Evolutionary conservation across 1,140 invertebrate species (phyloP).

Genomic region (Leucophenga varia): DNA sequence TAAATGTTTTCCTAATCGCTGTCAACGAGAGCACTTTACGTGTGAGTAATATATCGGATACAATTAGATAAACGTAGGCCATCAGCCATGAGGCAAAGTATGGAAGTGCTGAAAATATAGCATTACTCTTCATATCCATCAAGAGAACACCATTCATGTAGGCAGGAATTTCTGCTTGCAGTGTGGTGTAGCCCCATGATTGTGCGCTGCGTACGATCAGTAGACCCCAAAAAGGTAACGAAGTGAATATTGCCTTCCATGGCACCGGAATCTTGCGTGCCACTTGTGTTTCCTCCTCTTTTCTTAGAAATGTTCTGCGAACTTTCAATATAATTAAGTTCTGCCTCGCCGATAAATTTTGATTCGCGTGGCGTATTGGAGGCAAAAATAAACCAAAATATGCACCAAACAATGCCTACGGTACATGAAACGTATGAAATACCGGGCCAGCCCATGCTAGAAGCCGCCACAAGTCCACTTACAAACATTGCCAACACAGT

Average conservation of each 20-base stretch:
- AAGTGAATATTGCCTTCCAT: slow-evolving; percentile 75
- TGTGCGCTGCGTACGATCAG: slow-evolving; percentile 81
- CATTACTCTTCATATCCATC: slow-evolving; percentile 76
- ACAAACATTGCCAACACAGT: slow-evolving; percentile 70
- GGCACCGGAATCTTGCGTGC: slow-evolving; percentile 58
- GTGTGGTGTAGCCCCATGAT: slow-evolving; percentile 92
- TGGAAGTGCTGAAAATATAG: slow-evolving; percentile 74
- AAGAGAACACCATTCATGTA: slow-evolving; percentile 83
- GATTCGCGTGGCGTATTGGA: slow-evolving; percentile 67
- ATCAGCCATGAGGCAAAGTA: slow-evolving; percentile 74
- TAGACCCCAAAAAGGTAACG: slow-evolving; percentile 80
- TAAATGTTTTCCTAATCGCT: slow-evolving; percentile 65
- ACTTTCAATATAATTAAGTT: slow-evolving; percentile 68
- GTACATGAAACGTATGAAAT: slow-evolving; percentile 77
- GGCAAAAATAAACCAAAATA: slow-evolving; percentile 66
- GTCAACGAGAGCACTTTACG: slow-evolving; percentile 60
- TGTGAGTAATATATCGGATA: slow-evolving; percentile 64
- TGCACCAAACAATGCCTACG: slow-evolving; percentile 63
- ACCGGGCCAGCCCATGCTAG: slow-evolving; percentile 70
- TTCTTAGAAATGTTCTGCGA: slow-evolving; percentile 25
- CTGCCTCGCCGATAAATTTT: slow-evolving; percentile 61
- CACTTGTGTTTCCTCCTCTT: slow-evolving; percentile 10
- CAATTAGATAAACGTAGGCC: slow-evolving; percentile 65
- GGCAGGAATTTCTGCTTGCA: slow-evolving; percentile 86
- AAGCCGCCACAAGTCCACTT: slow-evolving; percentile 67